Evolutionary conservation across 2,797 vertebrate species (phyloP).

Genomic region (Macropus fuliginosus): DNA sequence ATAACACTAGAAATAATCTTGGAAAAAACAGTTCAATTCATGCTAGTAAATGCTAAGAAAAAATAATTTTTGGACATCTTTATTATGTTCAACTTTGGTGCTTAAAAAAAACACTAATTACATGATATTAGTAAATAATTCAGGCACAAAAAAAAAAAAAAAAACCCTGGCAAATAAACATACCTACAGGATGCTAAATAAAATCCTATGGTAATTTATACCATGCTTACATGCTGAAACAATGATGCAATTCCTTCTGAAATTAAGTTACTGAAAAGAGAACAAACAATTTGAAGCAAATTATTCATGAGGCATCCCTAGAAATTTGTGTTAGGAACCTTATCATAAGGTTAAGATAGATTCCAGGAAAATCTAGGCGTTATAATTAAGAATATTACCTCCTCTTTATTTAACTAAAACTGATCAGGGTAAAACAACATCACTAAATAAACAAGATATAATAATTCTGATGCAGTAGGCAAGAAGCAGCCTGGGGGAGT

Average conservation of each 20-base stretch:
- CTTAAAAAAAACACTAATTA: conserved; percentile 55
- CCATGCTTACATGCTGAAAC: conserved; percentile 68
- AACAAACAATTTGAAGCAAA: conserved; percentile 42
- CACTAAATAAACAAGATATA: conserved; percentile 7
- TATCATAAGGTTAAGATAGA: not conserved
- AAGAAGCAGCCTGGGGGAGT: not conserved
- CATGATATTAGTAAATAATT: conserved; percentile 73
- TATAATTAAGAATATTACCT: not conserved
- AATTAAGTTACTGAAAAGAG: conserved; percentile 66
- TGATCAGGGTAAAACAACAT: not conserved
- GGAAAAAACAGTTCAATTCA: conserved; percentile 27
- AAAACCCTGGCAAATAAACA: conserved; percentile 24
- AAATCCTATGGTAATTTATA: conserved; percentile 70
- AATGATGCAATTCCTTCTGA: conserved; percentile 58
- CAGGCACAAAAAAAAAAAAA: conserved; percentile 23
- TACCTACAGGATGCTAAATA: conserved; percentile 48
- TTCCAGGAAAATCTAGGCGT: not conserved
- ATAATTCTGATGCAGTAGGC: not conserved
- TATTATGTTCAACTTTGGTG: conserved; percentile 33
- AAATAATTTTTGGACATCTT: conserved; percentile 17
- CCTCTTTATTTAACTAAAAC: not conserved
- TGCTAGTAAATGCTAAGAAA: not conserved
- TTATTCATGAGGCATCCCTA: conserved; percentile 51
- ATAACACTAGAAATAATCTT: not conserved
- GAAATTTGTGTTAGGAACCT: not conserved